Base-by-base conservation (phyloP, 1,140 invertebrate genomes). In the Berghia stephanieae region DNA sequence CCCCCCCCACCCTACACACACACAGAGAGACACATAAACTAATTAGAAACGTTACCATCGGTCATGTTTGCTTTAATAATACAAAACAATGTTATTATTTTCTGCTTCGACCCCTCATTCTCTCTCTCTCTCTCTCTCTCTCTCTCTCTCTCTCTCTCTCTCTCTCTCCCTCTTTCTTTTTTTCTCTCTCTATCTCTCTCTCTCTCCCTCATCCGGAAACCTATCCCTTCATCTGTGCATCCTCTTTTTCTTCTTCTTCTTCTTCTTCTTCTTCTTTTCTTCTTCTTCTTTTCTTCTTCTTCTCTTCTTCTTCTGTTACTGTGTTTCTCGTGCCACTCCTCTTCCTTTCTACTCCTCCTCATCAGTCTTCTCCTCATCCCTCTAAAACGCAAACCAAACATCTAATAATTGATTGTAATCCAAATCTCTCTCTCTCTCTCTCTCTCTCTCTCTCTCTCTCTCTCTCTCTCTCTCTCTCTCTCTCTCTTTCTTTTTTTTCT, bases 271-370 rank as follows among this genome's bases (percentile, higher is more conserved):
- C 57, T 63, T 36, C 31, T 16, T 18, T 8, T 27, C 57, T 27
- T 27, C 27, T 27, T 27, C 36, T 16, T 42, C 38, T 42, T 8
- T 42, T 18, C 27, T 27, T 27, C 27, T 16, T 38, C 67, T 0
- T 40, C 38, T 1, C 38, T 27, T 18, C 36, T 0, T 38, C 1
- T 21, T 27, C 36, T 40, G 18, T 27, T 31, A 10, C 40, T 18
- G 18, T 43, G 27, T 69, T 38, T 43, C 67, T 2, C 31, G 18
- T 38, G 18, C 40, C 31, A 13, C 38, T 21, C 27, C 31, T 27
- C 67, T 27, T 31, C 40, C 67, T 69, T 21, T 69, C 34, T 69
- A n/a, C n/a, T n/a, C n/a, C n/a, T n/a, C n/a, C n/a, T n/a, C n/a
- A n/a, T n/a, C n/a, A n/a, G n/a, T n/a, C n/a, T n/a, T n/a, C n/a